Percentiles rank a stretch among this genome's conserved stretches.
Evolutionary conservation across 2,797 vertebrate species (phyloP).

Genomic region (Carapus acus): DNA sequence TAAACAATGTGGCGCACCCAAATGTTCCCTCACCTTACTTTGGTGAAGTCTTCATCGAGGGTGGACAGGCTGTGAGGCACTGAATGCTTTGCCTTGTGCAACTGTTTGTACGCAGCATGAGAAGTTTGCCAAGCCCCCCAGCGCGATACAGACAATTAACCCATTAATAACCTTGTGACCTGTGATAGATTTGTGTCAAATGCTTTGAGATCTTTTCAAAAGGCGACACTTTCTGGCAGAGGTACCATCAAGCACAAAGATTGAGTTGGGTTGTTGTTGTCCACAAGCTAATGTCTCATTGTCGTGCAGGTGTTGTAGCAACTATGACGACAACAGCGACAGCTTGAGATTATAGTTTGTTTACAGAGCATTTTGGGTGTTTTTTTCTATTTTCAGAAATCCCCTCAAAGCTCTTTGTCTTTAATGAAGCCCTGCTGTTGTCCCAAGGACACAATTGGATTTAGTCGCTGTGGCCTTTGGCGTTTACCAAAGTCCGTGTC

Average conservation of each 20-base stretch:
- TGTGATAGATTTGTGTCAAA: not conserved
- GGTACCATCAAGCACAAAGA: too few relatives aligned
- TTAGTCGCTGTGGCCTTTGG: constrained; percentile 34
- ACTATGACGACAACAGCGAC: too few relatives aligned
- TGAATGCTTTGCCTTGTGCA: constrained; percentile 58
- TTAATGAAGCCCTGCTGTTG: not conserved
- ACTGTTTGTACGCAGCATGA: constrained; percentile 62
- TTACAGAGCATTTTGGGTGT: too few relatives aligned
- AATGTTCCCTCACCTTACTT: too few relatives aligned
- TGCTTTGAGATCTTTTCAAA: not conserved
- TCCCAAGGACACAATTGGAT: constrained; percentile 5
- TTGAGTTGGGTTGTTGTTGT: too few relatives aligned
- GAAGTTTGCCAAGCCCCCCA: constrained; percentile 54
- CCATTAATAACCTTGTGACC: constrained; percentile 54
- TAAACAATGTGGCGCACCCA: constrained; percentile 55
- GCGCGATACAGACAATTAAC: constrained; percentile 65
- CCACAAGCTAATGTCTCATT: too few relatives aligned
- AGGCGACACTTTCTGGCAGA: not conserved
- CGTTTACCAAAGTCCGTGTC: constrained; percentile 46
- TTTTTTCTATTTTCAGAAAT: too few relatives aligned
- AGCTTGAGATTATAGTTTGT: too few relatives aligned
- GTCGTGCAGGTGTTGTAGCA: not conserved
- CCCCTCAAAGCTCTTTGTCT: too few relatives aligned
- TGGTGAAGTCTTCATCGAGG: constrained; percentile 42
- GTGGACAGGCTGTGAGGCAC: constrained; percentile 46